Evolutionary conservation across 35 echinoderm and acorn worm species (phyloP), one percentile per base, ranked within the genome.

Genomic region (Acanthaster planci): DNA sequence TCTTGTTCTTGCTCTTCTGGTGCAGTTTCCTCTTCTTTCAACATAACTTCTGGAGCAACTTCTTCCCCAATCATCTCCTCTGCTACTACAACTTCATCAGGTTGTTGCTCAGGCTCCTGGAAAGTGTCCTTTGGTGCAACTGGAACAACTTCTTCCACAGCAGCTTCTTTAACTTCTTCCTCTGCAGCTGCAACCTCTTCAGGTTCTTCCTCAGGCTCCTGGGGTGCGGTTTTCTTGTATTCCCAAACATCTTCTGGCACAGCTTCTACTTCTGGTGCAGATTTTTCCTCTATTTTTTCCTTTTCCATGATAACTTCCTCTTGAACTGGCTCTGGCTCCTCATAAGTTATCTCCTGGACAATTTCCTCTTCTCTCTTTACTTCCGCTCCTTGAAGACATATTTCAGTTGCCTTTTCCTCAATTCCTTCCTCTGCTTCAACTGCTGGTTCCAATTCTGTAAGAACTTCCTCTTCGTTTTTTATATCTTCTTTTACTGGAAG

Each of bases 221-320:
- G n/a, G n/a, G n/a, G 19, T 22, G 21, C 7, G 18, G 18, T 30
- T 30, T 72, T n/a, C 56, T 59, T 59, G 56, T 59, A n/a, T 79
- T 35, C 76, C 1, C 8, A 1, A 54, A 31, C 8, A 30, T 51
- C 53, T 38, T 57, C 82, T 37, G 82, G 55, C 44, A 85, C 82
- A 64, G 36, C 32, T 40, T 79, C 72, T 40, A 85, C 82, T 35
- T 89, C 87, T 80, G 77, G 42, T 67, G 17, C 57, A 64, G 51
- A n/a, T 50, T 67, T 36, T 38, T 57, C 23, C 27, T 38, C 15
- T 51, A 38, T 36, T 36, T n/a, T 42, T 76, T 86, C 84, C 38
- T 10, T 30, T 86, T 55, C 39, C 26, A 53, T 37, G 10, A 35
- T 34, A 60, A 26, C 68, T 36, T 60, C 16, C 60, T 53, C 23